Evolutionary conservation across 2,113 vertebrate species (phyloP).

Genomic region (Alethe diademata): DNA sequence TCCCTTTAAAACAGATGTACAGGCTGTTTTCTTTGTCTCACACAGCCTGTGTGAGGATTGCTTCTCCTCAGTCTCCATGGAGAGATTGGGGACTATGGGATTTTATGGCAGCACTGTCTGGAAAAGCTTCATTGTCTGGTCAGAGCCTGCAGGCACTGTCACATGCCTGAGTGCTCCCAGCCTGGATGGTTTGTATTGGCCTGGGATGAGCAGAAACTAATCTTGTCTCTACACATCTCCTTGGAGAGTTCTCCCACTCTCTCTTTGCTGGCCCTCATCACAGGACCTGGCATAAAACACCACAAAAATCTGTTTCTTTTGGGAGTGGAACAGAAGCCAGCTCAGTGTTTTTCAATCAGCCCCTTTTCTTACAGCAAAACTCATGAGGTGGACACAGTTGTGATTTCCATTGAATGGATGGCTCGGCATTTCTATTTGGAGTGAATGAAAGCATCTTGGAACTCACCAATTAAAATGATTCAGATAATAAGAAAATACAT

Average conservation of each 20-base stretch:
- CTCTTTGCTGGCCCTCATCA: background rate
- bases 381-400: background rate
- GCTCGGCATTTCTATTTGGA: background rate
- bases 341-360: background rate
- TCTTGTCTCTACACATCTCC: background rate
- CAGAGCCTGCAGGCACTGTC: background rate
- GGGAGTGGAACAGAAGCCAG: background rate
- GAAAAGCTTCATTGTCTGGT: background rate
- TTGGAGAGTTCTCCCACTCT: background rate
- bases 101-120: background rate
- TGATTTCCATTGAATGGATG: background rate
- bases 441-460: background rate
- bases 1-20: background rate
- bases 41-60: background rate
- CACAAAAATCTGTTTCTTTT: background rate
- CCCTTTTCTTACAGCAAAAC: background rate
- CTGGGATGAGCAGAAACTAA: background rate
- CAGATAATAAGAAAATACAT: background rate
- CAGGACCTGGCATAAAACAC: background rate
- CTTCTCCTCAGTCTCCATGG: background rate
- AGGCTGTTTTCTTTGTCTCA: background rate
- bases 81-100: background rate
- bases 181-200: conserved; percentile 12
- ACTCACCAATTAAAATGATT: background rate
- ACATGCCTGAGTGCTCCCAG: background rate